Evolutionary conservation across 2,888 invertebrate species (phyloP), one percentile per base, ranked within the genome.

Genomic region (Acanthosoma haemorrhoidale): DNA sequence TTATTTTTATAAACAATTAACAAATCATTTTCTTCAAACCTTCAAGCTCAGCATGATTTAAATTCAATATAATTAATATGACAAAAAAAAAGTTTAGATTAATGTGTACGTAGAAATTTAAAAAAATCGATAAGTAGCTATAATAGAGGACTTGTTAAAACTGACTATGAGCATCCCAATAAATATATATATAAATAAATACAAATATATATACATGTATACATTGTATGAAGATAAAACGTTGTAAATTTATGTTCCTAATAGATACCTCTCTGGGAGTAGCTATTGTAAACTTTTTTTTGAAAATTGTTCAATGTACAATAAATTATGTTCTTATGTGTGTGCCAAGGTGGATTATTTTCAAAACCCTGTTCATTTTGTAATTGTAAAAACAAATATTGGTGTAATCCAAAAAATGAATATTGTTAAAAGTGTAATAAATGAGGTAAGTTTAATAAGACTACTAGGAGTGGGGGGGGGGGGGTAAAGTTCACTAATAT

Each of bases 221-320:
- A 25, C 21, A 51, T 25, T 25, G 2, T 29, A 51, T n/a, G 13
- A 51, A n/a, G 25, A 9, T 61, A 15, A 36, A 15, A 36, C 36
- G 36, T 61, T 61, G 61, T 61, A 61, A 38, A 38, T 61, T 61
- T 61, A 38, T 36, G 61, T 61, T 61, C 61, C 61, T 61, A 38
- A 36, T 61, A 61, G 61, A 36, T 61, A 21, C 18, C 8, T 61
- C 61, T 61, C 34, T 36, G 36, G 61, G 34, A 61, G 38, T 61
- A 61, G 61, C 21, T 4, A 2, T 16, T 61, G 21, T 38, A 25
- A 51, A 11, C 25, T 18, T 25, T n/a, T 61, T 8, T 38, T 61
- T 38, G 18, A 8, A 6, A 38, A 18, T 13, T 36, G 32, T 61
- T 61, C 61, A 61, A 51, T 61, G 61, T 61, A 61, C 21, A 61